A percentile compares a stretch with the other conserved stretches of the same genome.
Evolutionary conservation across 2,888 invertebrate genomes (phyloP).

Genomic region (Meghimatium bilineatum): DNA sequence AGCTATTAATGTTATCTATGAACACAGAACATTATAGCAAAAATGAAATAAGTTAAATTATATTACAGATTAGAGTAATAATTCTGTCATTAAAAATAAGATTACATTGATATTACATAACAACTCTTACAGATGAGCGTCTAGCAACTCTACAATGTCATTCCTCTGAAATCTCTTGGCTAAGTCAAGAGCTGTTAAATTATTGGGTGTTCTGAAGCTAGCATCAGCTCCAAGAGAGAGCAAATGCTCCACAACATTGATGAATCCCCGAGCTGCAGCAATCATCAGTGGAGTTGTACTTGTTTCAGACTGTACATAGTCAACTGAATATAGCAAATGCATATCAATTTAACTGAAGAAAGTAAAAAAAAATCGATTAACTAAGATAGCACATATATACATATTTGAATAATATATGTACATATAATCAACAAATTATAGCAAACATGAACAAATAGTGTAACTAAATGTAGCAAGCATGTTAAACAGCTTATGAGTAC

Average conservation of each 20-base stretch:
- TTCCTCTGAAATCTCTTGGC: slow-evolving; percentile 82
- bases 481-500: no score
- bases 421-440: no score
- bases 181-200: slow-evolving; percentile 86
- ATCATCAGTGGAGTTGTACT: slow-evolving; percentile 87
- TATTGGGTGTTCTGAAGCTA: slow-evolving; percentile 81
- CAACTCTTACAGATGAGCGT: slow-evolving; percentile 77
- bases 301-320: slow-evolving; percentile 83
- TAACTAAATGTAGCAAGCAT: no score
- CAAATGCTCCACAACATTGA: slow-evolving; percentile 84
- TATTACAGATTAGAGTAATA: not conserved
- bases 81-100: no score
- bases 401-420: no score
- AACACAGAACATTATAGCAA: no score
- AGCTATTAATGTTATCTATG: no score
- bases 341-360: not conserved
- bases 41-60: not conserved
- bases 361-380: no score
- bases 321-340: slow-evolving; percentile 77
- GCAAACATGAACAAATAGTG: no score
- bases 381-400: not conserved
- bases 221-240: slow-evolving; percentile 84
- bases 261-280: slow-evolving; percentile 85
- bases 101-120: not conserved
- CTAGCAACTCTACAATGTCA: slow-evolving; percentile 83